Evolutionary conservation across 2,113 vertebrate species (phyloP).

Genomic region (Dolichotis patagonum): DNA sequence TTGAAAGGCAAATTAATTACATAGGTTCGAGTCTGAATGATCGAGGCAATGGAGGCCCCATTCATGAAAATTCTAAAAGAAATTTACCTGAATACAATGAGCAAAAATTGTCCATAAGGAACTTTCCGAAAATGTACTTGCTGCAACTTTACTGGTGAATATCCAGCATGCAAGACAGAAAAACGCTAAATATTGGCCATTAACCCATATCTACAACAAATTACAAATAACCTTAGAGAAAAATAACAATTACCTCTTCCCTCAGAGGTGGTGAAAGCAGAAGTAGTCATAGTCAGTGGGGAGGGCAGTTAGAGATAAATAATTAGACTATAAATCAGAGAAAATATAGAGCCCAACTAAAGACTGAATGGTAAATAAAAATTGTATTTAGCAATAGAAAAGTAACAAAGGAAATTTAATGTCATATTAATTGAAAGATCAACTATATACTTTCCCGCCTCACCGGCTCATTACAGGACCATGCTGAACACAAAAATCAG

Average conservation of each 20-base stretch:
- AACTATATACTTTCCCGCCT: not conserved
- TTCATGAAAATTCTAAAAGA: not conserved
- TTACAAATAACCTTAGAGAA: not conserved
- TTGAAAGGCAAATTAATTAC: not conserved
- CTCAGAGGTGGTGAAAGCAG: not conserved
- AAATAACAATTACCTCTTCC: not conserved
- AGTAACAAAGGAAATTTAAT: not conserved
- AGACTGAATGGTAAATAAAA: conserved; percentile 27
- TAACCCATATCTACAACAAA: not conserved
- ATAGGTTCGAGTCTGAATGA: not conserved
- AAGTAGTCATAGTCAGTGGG: not conserved
- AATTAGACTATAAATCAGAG: not conserved
- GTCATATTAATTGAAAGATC: not conserved
- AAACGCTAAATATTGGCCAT: not conserved
- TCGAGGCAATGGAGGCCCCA: not conserved
- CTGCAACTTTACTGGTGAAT: not conserved
- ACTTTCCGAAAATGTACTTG: not conserved
- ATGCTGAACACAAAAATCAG: conserved; percentile 14
- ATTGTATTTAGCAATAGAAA: not conserved
- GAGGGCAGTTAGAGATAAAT: not conserved
- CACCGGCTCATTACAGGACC: not conserved
- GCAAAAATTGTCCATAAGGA: not conserved
- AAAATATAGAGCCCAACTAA: not conserved
- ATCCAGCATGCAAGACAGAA: not conserved
- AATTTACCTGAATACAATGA: not conserved